These are phyloP conservation scores for Mus spicilegus DNA, from an alignment of 2,113 vertebrate genomes.

Conservation along the genomic window DNA sequence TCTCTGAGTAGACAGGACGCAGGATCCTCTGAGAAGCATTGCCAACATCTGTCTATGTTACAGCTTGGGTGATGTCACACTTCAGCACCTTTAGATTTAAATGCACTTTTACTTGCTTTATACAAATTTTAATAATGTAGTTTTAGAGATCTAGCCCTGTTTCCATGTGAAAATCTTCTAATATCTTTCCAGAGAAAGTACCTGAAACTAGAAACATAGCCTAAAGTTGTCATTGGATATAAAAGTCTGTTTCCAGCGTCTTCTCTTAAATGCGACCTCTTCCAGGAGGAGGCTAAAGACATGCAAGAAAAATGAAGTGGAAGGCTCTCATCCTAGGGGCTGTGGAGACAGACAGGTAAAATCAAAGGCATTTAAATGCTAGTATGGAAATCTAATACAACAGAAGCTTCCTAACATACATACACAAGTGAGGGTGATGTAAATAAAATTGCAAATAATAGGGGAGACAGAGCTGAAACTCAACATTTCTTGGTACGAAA, in stretches of 20 bases:
- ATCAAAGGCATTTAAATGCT: neutral
- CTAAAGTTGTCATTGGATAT: neutral
- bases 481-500: neutral
- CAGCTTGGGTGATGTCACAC: neutral
- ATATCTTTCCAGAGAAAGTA: constrained; percentile 31
- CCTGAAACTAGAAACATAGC: neutral
- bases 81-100: constrained; percentile 11
- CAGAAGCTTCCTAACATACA: neutral
- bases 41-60: neutral
- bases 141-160: neutral
- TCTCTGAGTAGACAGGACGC: neutral
- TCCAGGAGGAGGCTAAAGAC: neutral
- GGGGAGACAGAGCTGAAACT: neutral
- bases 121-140: constrained; percentile 33
- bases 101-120: neutral
- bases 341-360: neutral
- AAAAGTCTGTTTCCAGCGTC: neutral
- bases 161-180: neutral
- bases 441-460: neutral
- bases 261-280: neutral
- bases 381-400: neutral
- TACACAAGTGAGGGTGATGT: neutral
- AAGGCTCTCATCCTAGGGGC: neutral
- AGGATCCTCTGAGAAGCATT: neutral
- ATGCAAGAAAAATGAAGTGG: neutral